Evolutionary conservation across 2,888 invertebrate genomes (phyloP).

Genomic region (Yponomeuta evonymella): DNA sequence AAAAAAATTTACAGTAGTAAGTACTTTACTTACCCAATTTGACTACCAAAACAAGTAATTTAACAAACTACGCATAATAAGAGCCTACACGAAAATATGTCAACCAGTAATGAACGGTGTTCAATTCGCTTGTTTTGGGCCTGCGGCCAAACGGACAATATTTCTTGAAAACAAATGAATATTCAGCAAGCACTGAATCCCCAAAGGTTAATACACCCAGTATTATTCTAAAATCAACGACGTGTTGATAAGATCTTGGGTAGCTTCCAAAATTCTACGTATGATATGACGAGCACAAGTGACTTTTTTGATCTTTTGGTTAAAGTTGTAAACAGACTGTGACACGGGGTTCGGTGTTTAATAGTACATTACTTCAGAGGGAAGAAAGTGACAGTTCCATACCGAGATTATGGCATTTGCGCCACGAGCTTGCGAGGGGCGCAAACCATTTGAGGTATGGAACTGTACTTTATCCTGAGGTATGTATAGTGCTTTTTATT

Average conservation of each 20-base stretch:
- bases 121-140: slow-evolving; percentile 13
- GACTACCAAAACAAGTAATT: too few relatives aligned
- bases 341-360: slow-evolving; percentile 27
- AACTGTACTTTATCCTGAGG: too few relatives aligned
- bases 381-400: too few relatives aligned
- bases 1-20: too few relatives aligned
- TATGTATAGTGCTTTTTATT: too few relatives aligned
- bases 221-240: slow-evolving; percentile 1
- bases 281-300: slow-evolving; percentile 30
- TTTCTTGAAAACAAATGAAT: not conserved
- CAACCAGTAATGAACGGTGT: not conserved
- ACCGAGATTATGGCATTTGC: too few relatives aligned
- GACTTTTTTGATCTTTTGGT: slow-evolving; percentile 26
- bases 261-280: slow-evolving; percentile 23
- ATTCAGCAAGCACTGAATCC: not conserved
- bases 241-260: slow-evolving; percentile 25
- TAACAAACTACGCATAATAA: too few relatives aligned
- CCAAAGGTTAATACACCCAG: slow-evolving; percentile 9
- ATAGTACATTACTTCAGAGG: too few relatives aligned
- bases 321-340: slow-evolving; percentile 27
- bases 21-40: too few relatives aligned
- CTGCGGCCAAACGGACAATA: not conserved
- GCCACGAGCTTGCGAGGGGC: too few relatives aligned
- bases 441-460: too few relatives aligned
- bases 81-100: too few relatives aligned